These are phyloP conservation scores for Sciurus carolinensis DNA, from an alignment of 2,797 vertebrate genomes.

Conservation along the genomic window DNA sequence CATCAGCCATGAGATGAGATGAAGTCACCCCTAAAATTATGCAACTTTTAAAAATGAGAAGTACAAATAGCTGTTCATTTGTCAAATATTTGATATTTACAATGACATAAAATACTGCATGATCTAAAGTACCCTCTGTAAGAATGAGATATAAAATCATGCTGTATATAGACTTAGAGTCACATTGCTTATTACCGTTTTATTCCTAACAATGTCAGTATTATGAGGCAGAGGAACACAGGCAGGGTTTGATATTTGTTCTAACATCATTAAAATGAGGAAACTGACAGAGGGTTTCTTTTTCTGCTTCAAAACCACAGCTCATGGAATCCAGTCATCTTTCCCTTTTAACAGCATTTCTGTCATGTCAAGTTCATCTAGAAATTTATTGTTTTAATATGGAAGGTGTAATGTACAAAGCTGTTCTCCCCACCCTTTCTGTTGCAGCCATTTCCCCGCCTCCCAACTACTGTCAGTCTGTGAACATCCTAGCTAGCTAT, in stretches of 20 bases:
- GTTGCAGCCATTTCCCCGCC: no score
- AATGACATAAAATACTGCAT: background rate
- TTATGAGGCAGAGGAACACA: background rate
- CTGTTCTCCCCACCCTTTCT: no score
- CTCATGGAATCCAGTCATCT: background rate
- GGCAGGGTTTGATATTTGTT: background rate
- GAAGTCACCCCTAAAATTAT: background rate
- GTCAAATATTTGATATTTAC: background rate
- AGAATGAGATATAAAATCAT: background rate
- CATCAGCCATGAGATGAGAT: background rate
- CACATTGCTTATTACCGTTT: background rate
- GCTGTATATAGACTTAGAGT: background rate
- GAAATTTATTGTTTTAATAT: background rate
- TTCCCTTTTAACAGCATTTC: background rate
- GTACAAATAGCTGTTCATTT: background rate
- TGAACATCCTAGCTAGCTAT: no score
- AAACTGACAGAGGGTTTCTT: background rate
- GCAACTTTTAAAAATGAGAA: background rate
- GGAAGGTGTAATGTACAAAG: background rate
- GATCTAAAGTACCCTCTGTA: background rate
- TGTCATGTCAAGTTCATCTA: background rate
- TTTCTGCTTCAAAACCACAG: background rate
- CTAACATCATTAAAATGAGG: background rate
- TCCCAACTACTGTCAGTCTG: no score
- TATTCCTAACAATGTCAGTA: background rate